A percentile compares a stretch with the other conserved stretches of the same genome.
phyloP scores from a whole-genome alignment of 2,888 invertebrate genomes.

The Scaptodrosophila latifasciaeformis region DNA sequence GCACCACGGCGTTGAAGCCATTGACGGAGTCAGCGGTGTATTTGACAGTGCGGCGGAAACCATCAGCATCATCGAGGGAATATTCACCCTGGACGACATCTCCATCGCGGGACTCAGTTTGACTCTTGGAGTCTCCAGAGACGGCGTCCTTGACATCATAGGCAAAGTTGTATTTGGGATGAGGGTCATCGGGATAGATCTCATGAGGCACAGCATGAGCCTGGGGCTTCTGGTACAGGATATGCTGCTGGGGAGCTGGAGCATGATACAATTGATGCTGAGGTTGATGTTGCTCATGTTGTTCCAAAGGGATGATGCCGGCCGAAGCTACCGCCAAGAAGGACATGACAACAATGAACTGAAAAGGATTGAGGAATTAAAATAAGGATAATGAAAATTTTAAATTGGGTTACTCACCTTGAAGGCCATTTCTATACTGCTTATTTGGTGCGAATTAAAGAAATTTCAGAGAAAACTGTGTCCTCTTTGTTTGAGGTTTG shows the following conservation, averaged over 20 bases:
- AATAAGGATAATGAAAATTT: neutral
- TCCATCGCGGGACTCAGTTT: constrained; percentile 72
- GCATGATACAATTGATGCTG: constrained; percentile 40
- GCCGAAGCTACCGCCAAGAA: constrained; percentile 53
- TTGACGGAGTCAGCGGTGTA: constrained; percentile 73
- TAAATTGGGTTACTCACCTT: constrained; percentile 54
- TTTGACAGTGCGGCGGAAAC: constrained; percentile 72
- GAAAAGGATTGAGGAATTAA: neutral
- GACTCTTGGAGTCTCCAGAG: constrained; percentile 74
- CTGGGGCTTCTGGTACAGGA: constrained; percentile 60
- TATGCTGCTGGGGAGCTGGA: constrained; percentile 41
- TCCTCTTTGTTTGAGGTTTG: constrained; percentile 59
- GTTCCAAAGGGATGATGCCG: constrained; percentile 58
- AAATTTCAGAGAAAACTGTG: constrained; percentile 41
- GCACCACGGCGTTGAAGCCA: constrained; percentile 73
- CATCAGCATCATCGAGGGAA: constrained; percentile 73
- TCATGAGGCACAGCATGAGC: constrained; percentile 50
- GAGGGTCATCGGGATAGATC: constrained; percentile 65
- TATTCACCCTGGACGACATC: constrained; percentile 75
- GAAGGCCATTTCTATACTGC: constrained; percentile 61
- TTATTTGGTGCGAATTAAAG: constrained; percentile 25
- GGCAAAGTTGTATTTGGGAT: constrained; percentile 71
- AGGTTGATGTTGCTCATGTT: constrained; percentile 51
- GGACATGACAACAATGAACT: constrained; percentile 56
- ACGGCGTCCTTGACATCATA: constrained; percentile 73